A percentile compares a stretch with the other conserved stretches of the same genome.
Conservation (phyloP, 2,113 vertebrate species). For the Progne subis region DNA sequence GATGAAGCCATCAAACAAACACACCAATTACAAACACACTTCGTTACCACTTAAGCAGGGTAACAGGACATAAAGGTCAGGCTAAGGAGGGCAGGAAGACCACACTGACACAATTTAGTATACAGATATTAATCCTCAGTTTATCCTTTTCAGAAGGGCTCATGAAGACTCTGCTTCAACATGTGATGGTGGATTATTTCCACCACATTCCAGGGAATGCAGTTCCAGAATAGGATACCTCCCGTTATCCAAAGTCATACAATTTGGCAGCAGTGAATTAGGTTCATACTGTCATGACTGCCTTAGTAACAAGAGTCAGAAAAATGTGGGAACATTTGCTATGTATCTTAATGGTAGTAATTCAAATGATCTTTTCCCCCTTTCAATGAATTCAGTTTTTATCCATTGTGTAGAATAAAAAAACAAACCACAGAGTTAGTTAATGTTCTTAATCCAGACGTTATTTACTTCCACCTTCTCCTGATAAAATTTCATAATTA, state of each 20-base stretch:
- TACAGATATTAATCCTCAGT: not conserved
- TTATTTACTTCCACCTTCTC: not conserved
- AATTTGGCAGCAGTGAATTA: not conserved
- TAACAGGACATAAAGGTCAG: rapidly evolving
- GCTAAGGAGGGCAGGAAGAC: not conserved
- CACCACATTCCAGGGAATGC: not conserved
- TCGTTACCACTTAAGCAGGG: not conserved
- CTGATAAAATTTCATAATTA: not conserved
- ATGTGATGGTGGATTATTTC: not conserved
- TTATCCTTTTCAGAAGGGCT: not conserved
- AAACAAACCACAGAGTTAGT: not conserved
- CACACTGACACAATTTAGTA: not conserved
- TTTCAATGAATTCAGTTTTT: not conserved
- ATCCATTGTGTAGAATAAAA: not conserved
- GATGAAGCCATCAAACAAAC: not conserved
- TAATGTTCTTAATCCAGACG: not conserved
- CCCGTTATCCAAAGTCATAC: not conserved
- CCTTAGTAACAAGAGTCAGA: not conserved
- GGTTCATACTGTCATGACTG: not conserved
- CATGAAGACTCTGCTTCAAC: not conserved
- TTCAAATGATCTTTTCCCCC: not conserved
- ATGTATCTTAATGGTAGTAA: not conserved
- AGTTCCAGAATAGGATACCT: rapidly evolving
- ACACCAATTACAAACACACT: not conserved
- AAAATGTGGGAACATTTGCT: not conserved